Percentiles rank a stretch among this genome's conserved stretches.
phyloP scores from a whole-genome alignment of 2,888 invertebrate genomes.

The Habrosyne pyritoides region DNA sequence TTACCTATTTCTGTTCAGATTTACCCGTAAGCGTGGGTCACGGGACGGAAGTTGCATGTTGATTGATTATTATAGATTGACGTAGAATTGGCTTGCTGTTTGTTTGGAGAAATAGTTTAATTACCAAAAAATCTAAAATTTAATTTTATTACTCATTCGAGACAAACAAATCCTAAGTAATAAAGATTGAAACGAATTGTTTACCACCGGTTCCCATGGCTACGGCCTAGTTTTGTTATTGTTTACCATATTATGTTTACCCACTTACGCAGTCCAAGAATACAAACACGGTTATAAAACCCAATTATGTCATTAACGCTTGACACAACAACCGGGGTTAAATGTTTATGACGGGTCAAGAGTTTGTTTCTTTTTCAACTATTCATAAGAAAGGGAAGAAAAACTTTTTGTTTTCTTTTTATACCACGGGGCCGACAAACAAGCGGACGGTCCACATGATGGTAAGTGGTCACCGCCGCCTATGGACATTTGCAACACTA shows the following conservation, averaged over 20 bases:
- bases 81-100: no score
- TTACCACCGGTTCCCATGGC: not conserved
- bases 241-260: no score
- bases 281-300: not conserved
- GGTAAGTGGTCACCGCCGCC: no score
- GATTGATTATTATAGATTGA: not conserved
- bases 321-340: not conserved
- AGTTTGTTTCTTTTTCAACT: not conserved
- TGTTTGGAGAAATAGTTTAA: no score
- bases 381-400: not conserved
- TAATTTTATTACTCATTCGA: no score
- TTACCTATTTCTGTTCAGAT: no score
- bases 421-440: no score
- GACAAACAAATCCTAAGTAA: no score
- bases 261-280: not conserved
- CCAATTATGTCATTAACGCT: not conserved
- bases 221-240: not conserved
- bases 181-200: not conserved
- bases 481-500: no score
- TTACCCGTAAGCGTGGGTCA: not conserved
- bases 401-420: no score
- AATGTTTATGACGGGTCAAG: not conserved
- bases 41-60: not conserved
- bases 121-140: no score
- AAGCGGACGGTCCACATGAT: no score